A percentile compares a stretch with the other conserved stretches of the same genome.
Conservation (phyloP, 2,888 invertebrate species). For the Schizotus pectinicornis region DNA sequence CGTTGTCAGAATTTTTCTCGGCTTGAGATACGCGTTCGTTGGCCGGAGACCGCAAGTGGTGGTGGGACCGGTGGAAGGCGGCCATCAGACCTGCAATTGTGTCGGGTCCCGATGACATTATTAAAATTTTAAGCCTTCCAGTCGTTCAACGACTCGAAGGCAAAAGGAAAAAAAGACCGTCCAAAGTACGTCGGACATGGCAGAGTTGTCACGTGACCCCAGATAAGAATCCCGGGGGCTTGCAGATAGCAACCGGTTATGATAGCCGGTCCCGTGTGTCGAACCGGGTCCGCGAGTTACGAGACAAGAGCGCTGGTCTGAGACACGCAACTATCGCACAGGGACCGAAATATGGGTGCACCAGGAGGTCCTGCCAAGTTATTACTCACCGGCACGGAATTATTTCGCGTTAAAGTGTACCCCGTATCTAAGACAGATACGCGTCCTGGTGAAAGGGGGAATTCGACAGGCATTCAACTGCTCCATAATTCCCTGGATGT, state of each 20-base stretch:
- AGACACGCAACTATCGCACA: conserved; percentile 47
- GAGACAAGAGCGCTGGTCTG: conserved; percentile 38
- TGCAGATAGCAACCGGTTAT: conserved; percentile 38
- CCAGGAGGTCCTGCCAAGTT: conserved; percentile 41
- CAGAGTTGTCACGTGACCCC: conserved; percentile 34
- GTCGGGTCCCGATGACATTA: conserved; percentile 29
- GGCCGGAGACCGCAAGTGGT: no score
- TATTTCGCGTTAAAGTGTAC: conserved; percentile 28
- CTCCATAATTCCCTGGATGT: neutral
- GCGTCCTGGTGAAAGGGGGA: neutral
- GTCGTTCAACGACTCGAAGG: conserved; percentile 36
- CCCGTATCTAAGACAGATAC: neutral
- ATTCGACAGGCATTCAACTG: neutral
- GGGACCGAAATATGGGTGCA: conserved; percentile 41
- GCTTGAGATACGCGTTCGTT: no score
- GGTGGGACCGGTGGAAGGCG: no score
- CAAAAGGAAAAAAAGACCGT: conserved; percentile 27
- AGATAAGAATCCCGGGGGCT: conserved; percentile 42
- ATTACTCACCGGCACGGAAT: conserved; percentile 42
- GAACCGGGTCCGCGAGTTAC: conserved; percentile 37
- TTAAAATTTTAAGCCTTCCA: conserved; percentile 38
- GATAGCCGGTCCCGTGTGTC: conserved; percentile 34
- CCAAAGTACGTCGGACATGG: neutral
- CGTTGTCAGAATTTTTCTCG: no score
- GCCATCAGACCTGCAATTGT: neutral